Percentiles rank a stretch among this genome's conserved stretches.
Conservation (phyloP, 2,888 invertebrate species). For the Ichneumoninae sp. region DNA sequence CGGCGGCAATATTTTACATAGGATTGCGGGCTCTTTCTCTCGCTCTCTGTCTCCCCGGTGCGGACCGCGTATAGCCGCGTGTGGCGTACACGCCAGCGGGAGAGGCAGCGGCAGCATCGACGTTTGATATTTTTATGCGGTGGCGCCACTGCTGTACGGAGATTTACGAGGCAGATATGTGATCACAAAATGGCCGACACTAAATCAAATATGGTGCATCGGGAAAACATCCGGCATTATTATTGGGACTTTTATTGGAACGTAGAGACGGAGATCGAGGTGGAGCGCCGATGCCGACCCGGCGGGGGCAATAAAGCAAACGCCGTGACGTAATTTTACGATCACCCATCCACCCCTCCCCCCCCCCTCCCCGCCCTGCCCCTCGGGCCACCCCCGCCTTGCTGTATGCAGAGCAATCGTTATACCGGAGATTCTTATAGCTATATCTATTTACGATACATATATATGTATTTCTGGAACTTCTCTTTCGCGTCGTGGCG, state of each 20-base stretch:
- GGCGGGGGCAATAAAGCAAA: constrained; percentile 74
- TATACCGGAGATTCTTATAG: constrained; percentile 26
- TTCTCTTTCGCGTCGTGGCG: constrained; percentile 43
- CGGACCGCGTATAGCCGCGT: background rate
- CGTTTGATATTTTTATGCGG: constrained; percentile 84
- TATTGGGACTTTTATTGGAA: constrained; percentile 84
- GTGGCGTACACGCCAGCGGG: constrained; percentile 28
- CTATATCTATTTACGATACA: constrained; percentile 20
- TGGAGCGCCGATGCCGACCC: constrained; percentile 18
- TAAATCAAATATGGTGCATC: constrained; percentile 84
- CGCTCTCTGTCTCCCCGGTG: constrained; percentile 53
- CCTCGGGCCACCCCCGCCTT: too few relatives aligned
- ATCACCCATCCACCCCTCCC: constrained; percentile 58
- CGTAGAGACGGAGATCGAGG: constrained; percentile 65
- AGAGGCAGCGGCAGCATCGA: constrained; percentile 77
- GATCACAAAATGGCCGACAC: constrained; percentile 84
- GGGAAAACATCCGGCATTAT: constrained; percentile 84
- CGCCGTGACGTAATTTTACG: constrained; percentile 78
- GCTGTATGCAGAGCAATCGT: constrained; percentile 35
- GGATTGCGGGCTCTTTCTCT: constrained; percentile 75
- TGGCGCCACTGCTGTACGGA: constrained; percentile 79
- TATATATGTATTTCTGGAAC: constrained; percentile 35
- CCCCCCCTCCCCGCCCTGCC: too few relatives aligned
- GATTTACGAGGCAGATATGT: constrained; percentile 85
- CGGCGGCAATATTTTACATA: constrained; percentile 82